A percentile compares a stretch with the other conserved stretches of the same genome.
Conservation (phyloP, 1,140 invertebrate genomes). For the Drosophila orena region DNA sequence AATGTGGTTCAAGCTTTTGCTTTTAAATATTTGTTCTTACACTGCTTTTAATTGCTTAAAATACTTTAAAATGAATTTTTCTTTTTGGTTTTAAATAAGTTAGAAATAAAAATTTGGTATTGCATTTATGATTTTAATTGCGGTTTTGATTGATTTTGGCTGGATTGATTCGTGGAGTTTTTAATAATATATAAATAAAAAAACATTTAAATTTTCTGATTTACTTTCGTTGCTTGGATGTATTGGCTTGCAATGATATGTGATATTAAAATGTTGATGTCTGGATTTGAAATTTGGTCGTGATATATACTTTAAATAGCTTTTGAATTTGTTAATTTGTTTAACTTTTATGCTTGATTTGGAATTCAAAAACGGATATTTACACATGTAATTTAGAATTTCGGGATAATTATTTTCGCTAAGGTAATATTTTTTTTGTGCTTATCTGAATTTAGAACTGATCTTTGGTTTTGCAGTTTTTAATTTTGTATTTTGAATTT, state of each 20-base stretch:
- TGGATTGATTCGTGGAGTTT: background rate
- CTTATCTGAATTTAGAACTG: background rate
- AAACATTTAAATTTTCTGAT: too few species aligned
- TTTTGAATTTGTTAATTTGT: background rate
- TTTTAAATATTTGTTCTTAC: background rate
- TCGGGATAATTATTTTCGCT: background rate
- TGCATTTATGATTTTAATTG: too few species aligned
- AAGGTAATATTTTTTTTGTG: too few species aligned
- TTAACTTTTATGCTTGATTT: background rate
- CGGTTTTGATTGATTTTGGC: background rate
- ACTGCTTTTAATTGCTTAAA: too few species aligned
- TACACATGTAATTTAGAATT: background rate
- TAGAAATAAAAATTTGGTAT: too few species aligned
- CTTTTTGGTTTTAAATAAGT: too few species aligned
- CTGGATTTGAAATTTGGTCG: background rate
- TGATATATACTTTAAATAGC: background rate
- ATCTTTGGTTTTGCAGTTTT: background rate
- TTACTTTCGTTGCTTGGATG: too few species aligned
- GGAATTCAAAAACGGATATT: background rate
- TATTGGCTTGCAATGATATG: too few species aligned
- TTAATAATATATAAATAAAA: background rate
- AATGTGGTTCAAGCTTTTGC: background rate
- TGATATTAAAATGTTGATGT: background rate
- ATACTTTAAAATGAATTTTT: too few species aligned
- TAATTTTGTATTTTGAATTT: background rate